These are phyloP conservation scores for Sceliomorpha sp. DNA, from an alignment of 2,888 invertebrate species.

Conservation along the genomic window DNA sequence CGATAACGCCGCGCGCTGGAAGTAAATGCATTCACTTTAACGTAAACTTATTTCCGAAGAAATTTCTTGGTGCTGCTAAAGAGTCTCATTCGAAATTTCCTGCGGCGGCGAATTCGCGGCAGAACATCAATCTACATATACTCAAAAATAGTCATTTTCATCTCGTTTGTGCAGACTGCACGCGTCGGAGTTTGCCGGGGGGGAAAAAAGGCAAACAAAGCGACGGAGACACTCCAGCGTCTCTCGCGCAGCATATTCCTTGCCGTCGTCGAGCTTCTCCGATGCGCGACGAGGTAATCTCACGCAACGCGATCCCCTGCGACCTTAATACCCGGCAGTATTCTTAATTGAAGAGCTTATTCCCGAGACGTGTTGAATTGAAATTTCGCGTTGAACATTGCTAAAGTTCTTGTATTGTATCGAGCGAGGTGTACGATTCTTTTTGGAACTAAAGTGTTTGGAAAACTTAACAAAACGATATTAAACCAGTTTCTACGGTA, in stretches of 20 bases:
- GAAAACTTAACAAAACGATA: conserved; percentile 16
- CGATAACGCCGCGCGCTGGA: too few relatives aligned
- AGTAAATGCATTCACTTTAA: conserved; percentile 8
- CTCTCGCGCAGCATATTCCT: conserved; percentile 22
- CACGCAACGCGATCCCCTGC: conserved; percentile 40
- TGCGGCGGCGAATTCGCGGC: conserved; percentile 9
- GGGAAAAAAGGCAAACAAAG: conserved; percentile 16
- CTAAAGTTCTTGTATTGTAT: conserved; percentile 27
- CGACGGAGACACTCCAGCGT: conserved; percentile 14
- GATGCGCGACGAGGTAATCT: conserved; percentile 46
- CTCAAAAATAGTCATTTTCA: conserved; percentile 26
- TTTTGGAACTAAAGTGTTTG: conserved; percentile 17
- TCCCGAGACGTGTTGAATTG: conserved; percentile 43
- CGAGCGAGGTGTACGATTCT: conserved; percentile 25
- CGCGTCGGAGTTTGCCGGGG: conserved; percentile 18
- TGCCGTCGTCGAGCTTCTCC: conserved; percentile 31
- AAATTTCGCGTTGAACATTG: conserved; percentile 28
- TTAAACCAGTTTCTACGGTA: conserved; percentile 4
- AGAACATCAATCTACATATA: conserved; percentile 26
- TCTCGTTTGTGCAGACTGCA: conserved; percentile 28
- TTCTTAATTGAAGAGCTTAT: conserved; percentile 52
- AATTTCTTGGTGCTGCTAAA: conserved; percentile 17
- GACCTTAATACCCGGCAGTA: conserved; percentile 45
- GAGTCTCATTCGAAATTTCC: conserved; percentile 17
- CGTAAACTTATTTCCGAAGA: conserved; percentile 19